phyloP scores from a whole-genome alignment of 2,888 invertebrate species.

The Tenthredo scrophulariae region DNA sequence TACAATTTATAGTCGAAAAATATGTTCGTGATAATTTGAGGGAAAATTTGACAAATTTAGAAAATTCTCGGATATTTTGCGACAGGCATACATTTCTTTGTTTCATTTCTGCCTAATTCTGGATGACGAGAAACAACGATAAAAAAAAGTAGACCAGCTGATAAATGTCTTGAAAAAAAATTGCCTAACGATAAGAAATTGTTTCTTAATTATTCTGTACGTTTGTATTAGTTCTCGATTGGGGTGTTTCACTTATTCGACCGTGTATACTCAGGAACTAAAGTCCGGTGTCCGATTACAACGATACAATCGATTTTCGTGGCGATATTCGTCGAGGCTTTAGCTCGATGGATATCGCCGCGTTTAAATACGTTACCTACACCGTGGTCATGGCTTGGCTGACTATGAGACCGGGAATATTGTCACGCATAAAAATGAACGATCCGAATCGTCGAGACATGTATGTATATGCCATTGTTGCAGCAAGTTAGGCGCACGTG shows the following conservation, averaged over 20 bases:
- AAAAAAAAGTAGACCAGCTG: no score
- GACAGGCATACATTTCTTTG: no score
- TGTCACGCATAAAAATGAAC: conserved; percentile 7
- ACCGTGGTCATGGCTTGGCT: background rate
- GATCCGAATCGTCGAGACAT: background rate
- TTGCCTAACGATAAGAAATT: background rate
- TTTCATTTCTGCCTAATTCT: no score
- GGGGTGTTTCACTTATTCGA: background rate
- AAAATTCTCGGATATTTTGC: no score
- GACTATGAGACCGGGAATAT: background rate
- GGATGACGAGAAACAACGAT: no score
- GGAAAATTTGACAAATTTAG: no score
- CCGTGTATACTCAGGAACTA: background rate
- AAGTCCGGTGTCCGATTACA: conserved; percentile 9
- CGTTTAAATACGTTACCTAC: conserved; percentile 7
- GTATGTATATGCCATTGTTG: background rate
- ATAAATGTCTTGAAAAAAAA: no score
- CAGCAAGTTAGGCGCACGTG: background rate
- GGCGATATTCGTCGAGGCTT: conserved; percentile 23
- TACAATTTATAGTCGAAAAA: no score
- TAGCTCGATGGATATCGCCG: conserved; percentile 1
- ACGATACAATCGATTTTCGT: background rate
- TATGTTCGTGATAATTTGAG: no score
- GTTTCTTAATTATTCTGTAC: background rate
- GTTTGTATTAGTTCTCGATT: background rate